Evolutionary conservation across 2,888 invertebrate genomes (phyloP), one percentile per base, ranked within the genome.

Genomic region (Leucoma salicis): DNA sequence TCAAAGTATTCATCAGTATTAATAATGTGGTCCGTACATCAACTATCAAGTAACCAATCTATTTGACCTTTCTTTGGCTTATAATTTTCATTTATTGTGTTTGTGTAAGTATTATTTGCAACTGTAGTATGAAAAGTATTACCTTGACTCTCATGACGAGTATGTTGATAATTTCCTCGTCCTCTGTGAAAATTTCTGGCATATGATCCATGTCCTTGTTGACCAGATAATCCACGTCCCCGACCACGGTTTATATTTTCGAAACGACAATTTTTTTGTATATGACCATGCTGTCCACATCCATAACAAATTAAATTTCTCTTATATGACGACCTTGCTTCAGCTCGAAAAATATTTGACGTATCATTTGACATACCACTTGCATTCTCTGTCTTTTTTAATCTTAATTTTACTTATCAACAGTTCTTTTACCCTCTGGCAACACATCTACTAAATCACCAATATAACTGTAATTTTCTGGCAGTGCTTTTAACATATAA

Each of bases 21-120:
- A 11, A 37, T 37, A 11, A 31, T 31, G 4, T 37, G 37, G 14
- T 37, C 37, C 1, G 31, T 37, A 8, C 31, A 37, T 2, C 37
- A 31, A 31, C 31, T 31, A 8, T 37, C 31, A 7, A 31, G 11
- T 14, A 37, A 14, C 37, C 37, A 37, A 1, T 21, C 6, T 24
- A 18, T 39, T 33, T 12, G 2, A 27, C 13, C 4, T 2, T 16
- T 15, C 1, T 25, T 27, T n/a, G 5, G n/a, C n/a, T 25, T 25
- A 6, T 35, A 8, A 10, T 25, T 14, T 0, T n/a, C n/a, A 12
- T 2, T 10, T 16, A 0, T n/a, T n/a, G n/a, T n/a, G n/a, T n/a
- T n/a, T n/a, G 24, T 7, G 11, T 25, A 4, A 10, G 11, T 14
- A 15, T 31, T 15, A 14, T 31, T 31, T 31, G 31, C 13, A 34